phyloP scores from a whole-genome alignment of 2,888 invertebrate genomes.

The Chloroclysta siterata region DNA sequence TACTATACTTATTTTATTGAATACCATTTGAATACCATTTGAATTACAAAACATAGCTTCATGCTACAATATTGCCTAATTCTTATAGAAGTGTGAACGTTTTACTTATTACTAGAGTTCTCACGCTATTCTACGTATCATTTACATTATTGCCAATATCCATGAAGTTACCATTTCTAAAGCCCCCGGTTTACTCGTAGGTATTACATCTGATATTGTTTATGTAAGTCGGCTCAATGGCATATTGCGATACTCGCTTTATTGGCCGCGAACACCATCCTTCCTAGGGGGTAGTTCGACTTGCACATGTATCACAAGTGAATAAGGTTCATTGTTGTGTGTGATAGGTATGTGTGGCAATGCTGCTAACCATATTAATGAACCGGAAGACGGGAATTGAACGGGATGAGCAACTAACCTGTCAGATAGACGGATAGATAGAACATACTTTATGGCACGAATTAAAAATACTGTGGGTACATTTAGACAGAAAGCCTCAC shows the following conservation, averaged over 20 bases:
- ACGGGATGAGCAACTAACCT: slow-evolving; percentile 48
- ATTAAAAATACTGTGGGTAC: no score
- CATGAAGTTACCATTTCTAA: slow-evolving; percentile 3
- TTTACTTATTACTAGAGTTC: not conserved
- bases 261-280: slow-evolving; percentile 33
- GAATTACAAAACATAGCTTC: no score
- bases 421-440: not conserved
- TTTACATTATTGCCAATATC: slow-evolving; percentile 10
- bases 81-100: no score
- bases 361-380: slow-evolving; percentile 56
- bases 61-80: no score
- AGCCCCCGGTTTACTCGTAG: not conserved
- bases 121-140: not conserved
- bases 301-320: slow-evolving; percentile 22
- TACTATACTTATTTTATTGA: no score
- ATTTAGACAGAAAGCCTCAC: no score
- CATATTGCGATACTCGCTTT: slow-evolving; percentile 30
- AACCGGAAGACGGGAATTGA: slow-evolving; percentile 65
- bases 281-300: slow-evolving; percentile 3
- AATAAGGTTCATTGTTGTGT: slow-evolving; percentile 14
- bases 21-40: no score
- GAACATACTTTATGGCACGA: no score
- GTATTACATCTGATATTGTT: slow-evolving; percentile 7
- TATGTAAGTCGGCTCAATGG: slow-evolving; percentile 21
- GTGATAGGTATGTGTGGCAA: slow-evolving; percentile 36